Evolutionary conservation across 1,140 invertebrate genomes (phyloP).

Genomic region (Drosophila repletoides): DNA sequence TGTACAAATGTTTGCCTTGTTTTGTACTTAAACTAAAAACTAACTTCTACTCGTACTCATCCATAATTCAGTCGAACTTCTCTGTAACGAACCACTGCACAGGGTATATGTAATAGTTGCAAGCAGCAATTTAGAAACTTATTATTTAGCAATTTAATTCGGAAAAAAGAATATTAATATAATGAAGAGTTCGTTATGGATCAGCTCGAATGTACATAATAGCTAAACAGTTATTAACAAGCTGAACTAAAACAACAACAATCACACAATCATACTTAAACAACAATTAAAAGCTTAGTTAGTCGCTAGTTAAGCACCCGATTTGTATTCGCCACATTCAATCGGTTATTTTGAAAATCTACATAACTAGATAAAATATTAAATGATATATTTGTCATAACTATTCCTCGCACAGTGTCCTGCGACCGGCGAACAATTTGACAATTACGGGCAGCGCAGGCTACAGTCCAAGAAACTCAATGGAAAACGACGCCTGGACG

Average conservation of each 20-base stretch:
- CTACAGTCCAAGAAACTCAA: slow-evolving; percentile 71
- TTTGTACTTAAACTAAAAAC: slow-evolving; percentile 37
- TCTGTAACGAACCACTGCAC: no score
- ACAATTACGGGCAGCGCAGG: slow-evolving; percentile 60
- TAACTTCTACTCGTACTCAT: slow-evolving; percentile 16
- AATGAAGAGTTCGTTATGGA: no score
- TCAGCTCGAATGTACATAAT: no score
- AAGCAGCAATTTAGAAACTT: no score
- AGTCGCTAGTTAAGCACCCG: slow-evolving; percentile 32
- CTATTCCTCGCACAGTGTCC: slow-evolving; percentile 34
- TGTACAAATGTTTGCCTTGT: slow-evolving; percentile 76
- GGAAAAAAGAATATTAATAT: no score
- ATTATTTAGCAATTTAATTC: no score
- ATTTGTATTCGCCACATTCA: slow-evolving; percentile 28
- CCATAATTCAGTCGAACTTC: neutral
- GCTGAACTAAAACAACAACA: slow-evolving; percentile 20
- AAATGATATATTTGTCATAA: no score
- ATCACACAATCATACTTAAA: slow-evolving; percentile 12
- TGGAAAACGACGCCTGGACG: slow-evolving; percentile 76
- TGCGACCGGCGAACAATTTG: slow-evolving; percentile 63
- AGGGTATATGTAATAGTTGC: no score
- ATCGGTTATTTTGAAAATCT: slow-evolving; percentile 25
- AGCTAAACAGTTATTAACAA: no score
- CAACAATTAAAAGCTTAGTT: slow-evolving; percentile 31
- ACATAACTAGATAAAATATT: neutral